Percentiles rank a stretch among this genome's conserved stretches.
Evolutionary conservation across 2,797 vertebrate species (phyloP).

Genomic region (Rhadinocentrus ornatus): DNA sequence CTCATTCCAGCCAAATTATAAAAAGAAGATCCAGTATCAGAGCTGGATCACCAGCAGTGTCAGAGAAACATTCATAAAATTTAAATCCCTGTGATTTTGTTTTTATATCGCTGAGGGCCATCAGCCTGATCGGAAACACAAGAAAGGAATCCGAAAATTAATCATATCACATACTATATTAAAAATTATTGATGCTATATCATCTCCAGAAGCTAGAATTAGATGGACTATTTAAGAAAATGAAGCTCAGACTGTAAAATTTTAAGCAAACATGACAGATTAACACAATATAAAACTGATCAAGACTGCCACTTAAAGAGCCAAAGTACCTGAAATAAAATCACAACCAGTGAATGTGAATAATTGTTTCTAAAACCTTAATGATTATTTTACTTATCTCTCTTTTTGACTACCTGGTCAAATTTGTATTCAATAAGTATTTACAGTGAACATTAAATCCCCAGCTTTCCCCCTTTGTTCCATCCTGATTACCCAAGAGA

Average conservation of each 20-base stretch:
- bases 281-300: too few relatives aligned
- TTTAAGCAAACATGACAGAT: too few relatives aligned
- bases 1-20: constrained; percentile 57
- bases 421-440: not conserved
- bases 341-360: too few relatives aligned
- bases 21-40: constrained; percentile 54
- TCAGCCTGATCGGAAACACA: not conserved
- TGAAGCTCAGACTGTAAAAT: too few relatives aligned
- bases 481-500: constrained; percentile 35
- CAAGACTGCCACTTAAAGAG: too few relatives aligned
- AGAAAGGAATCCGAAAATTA: not conserved
- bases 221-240: not conserved
- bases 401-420: not conserved
- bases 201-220: not conserved
- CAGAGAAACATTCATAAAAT: not conserved
- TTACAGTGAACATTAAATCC: constrained; percentile 18
- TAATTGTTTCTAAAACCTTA: too few relatives aligned
- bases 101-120: not conserved
- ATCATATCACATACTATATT: not conserved
- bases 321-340: too few relatives aligned
- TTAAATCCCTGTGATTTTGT: not conserved
- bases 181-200: too few relatives aligned
- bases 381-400: too few relatives aligned
- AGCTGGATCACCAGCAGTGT: constrained; percentile 23
- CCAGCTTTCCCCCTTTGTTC: constrained; percentile 52